These are phyloP conservation scores for Drymodes brunneopygia DNA, from an alignment of 2,113 vertebrate genomes.

Conservation along the genomic window DNA sequence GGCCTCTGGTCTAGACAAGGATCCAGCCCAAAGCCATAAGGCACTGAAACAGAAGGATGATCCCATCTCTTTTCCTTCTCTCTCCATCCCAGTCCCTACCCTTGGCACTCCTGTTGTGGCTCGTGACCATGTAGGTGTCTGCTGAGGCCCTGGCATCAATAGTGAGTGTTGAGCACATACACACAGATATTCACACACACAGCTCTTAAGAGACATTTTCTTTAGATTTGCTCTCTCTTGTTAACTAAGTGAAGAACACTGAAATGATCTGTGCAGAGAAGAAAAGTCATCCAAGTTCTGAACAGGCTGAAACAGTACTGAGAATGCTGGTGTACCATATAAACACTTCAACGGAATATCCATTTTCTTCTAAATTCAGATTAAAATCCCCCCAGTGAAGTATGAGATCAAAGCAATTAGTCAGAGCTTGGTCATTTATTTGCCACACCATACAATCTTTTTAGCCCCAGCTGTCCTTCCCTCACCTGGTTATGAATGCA, in stretches of 20 bases:
- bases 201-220: neutral
- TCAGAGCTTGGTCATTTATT: neutral
- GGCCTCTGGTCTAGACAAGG: neutral
- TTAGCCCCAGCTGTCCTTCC: constrained; percentile 5
- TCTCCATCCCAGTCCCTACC: neutral
- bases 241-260: neutral
- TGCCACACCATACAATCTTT: neutral
- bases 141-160: neutral
- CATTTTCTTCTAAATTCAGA: constrained; percentile 11
- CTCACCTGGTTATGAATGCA: neutral
- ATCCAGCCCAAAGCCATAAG: neutral
- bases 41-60: neutral
- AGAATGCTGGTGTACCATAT: neutral
- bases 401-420: neutral
- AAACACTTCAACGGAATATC: neutral
- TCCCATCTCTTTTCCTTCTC: neutral
- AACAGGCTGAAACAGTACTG: neutral
- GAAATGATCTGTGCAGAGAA: neutral
- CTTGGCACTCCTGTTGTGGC: neutral
- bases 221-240: neutral
- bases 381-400: neutral
- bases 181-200: neutral
- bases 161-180: neutral
- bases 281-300: neutral
- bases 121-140: neutral